phyloP scores from a whole-genome alignment of 2,888 invertebrate species.

The Eristalinus sepulchralis region DNA sequence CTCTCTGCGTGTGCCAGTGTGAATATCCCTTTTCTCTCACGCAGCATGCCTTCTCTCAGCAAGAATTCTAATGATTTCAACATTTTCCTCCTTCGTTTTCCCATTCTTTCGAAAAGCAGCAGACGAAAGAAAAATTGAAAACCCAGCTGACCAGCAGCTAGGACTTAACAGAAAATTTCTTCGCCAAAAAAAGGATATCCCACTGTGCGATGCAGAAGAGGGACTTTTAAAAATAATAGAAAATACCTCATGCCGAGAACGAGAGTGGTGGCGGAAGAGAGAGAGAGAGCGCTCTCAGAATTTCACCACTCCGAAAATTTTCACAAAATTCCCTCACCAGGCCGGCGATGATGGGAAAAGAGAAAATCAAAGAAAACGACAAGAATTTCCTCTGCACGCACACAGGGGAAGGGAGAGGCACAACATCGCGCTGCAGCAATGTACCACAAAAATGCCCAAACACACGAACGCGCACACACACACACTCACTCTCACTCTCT shows the following conservation, averaged over 20 bases:
- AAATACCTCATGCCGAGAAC: conserved; percentile 34
- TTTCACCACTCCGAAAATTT: conserved; percentile 30
- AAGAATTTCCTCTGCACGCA: neutral
- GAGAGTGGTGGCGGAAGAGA: conserved; percentile 9
- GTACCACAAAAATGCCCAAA: neutral
- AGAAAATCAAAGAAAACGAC: conserved; percentile 9
- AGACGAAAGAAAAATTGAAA: neutral
- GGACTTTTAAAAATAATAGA: conserved; percentile 7
- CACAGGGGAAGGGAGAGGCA: neutral
- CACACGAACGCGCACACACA: neutral
- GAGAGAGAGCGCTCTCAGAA: neutral
- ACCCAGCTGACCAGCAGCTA: conserved; percentile 59
- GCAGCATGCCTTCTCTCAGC: conserved; percentile 39
- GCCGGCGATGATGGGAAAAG: neutral
- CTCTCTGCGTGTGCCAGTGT: neutral
- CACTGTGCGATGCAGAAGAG: conserved; percentile 35
- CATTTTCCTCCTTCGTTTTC: neutral
- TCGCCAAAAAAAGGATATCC: conserved; percentile 49
- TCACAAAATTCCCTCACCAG: conserved; percentile 7
- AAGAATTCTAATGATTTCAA: conserved; percentile 44
- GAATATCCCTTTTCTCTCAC: conserved; percentile 36
- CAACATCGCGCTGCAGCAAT: neutral
- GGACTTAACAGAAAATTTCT: neutral
- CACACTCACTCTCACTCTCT: conserved; percentile 21
- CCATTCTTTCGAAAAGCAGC: conserved; percentile 4